These are phyloP conservation scores for Spisula solida DNA, from an alignment of 2,888 invertebrate genomes.

Conservation along the genomic window DNA sequence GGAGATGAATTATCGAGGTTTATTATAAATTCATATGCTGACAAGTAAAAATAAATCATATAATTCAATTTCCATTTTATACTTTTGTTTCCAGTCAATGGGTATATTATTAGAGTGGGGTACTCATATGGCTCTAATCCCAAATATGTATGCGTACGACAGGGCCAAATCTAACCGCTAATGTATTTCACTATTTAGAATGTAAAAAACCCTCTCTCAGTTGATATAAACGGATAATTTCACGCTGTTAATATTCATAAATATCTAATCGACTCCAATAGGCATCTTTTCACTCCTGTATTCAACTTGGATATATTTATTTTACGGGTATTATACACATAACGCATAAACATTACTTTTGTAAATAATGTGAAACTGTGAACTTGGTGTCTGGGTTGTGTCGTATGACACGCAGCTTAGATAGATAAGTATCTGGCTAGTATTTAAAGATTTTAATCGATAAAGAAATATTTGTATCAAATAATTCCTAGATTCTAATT, in stretches of 20 bases:
- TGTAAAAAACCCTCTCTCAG: slow-evolving; percentile 38
- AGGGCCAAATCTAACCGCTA: slow-evolving; percentile 36
- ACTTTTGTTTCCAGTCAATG: slow-evolving; percentile 53
- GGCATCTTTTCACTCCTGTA: slow-evolving; percentile 46
- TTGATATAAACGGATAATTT: slow-evolving; percentile 49
- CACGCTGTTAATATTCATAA: slow-evolving; percentile 68
- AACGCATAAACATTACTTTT: slow-evolving; percentile 51
- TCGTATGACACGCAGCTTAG: too few relatives aligned
- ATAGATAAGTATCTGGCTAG: too few relatives aligned
- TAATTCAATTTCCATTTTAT: slow-evolving; percentile 44
- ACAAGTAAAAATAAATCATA: slow-evolving; percentile 54
- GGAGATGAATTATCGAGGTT: slow-evolving; percentile 56
- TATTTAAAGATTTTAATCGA: too few relatives aligned
- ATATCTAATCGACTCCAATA: slow-evolving; percentile 63
- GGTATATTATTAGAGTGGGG: slow-evolving; percentile 25
- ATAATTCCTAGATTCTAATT: too few relatives aligned
- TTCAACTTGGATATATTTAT: slow-evolving; percentile 62
- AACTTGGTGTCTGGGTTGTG: neutral
- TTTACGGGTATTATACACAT: slow-evolving; percentile 56
- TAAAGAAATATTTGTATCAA: too few relatives aligned
- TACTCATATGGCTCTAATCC: slow-evolving; percentile 48
- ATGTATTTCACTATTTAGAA: slow-evolving; percentile 43
- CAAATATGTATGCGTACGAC: slow-evolving; percentile 51
- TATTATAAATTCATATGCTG: slow-evolving; percentile 59
- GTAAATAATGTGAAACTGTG: slow-evolving; percentile 46